These are phyloP conservation scores for Hydropotes inermis DNA, from an alignment of 2,113 vertebrate genomes.

Conservation along the genomic window DNA sequence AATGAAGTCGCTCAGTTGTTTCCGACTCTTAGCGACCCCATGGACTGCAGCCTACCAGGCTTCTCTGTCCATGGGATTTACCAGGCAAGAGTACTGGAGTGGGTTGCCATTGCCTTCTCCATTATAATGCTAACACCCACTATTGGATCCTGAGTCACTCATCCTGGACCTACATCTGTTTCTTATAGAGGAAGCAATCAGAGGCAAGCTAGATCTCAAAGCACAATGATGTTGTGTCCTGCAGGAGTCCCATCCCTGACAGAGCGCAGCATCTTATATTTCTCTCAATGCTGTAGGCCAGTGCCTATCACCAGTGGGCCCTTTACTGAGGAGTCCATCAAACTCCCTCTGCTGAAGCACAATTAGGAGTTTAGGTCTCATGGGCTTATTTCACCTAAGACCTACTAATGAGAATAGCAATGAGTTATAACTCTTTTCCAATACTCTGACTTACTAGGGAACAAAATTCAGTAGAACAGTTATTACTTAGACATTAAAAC, in stretches of 20 bases:
- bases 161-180: no score
- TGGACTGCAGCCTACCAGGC: no score
- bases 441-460: neutral
- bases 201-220: neutral
- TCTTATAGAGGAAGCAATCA: neutral
- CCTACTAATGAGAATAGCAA: neutral
- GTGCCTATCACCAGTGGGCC: neutral
- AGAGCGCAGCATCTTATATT: neutral
- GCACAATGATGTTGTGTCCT: neutral
- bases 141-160: no score
- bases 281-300: neutral
- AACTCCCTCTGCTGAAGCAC: neutral
- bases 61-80: no score
- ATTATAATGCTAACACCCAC: no score
- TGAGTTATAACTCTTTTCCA: neutral
- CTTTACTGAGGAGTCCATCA: neutral
- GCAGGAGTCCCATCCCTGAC: neutral
- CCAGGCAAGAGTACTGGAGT: no score
- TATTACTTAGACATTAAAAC: neutral
- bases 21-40: no score
- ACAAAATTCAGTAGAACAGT: neutral
- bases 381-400: neutral
- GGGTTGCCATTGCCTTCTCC: no score
- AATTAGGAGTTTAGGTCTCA: neutral
- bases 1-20: no score